Evolutionary conservation across 2,113 vertebrate species (phyloP).

Genomic region (Engraulis encrasicolus): DNA sequence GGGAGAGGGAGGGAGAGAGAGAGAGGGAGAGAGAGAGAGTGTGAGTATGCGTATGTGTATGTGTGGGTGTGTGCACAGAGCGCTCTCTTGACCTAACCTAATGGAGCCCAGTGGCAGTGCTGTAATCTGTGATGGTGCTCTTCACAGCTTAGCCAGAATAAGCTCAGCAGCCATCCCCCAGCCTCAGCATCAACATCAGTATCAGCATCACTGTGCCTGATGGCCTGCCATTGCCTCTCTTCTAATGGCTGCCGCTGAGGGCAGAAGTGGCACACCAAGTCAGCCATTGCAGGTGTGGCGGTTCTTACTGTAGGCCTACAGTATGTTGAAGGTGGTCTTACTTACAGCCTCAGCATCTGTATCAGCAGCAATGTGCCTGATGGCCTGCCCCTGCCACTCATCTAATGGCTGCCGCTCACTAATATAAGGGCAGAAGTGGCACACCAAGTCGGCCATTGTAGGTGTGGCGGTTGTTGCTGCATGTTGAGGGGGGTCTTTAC

Average conservation of each 20-base stretch:
- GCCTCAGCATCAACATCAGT: too few species aligned
- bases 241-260: too few species aligned
- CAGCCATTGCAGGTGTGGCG: not conserved
- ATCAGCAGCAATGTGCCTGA: too few species aligned
- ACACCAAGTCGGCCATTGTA: not conserved
- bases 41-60: not conserved
- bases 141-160: not conserved
- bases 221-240: too few species aligned
- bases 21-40: not conserved
- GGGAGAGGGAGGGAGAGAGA: too few species aligned
- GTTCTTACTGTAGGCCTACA: too few species aligned
- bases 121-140: conserved; percentile 12
- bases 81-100: not conserved
- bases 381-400: too few species aligned
- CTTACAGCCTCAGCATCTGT: too few species aligned
- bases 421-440: not conserved
- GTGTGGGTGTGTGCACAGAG: not conserved
- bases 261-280: not conserved
- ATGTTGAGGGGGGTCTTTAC: not conserved
- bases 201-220: too few species aligned
- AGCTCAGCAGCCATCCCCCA: not conserved
- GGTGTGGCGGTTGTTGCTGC: too few species aligned
- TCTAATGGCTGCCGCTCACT: too few species aligned
- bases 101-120: not conserved
- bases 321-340: not conserved